A percentile compares a stretch with the other conserved stretches of the same genome.
Evolutionary conservation across 2,113 vertebrate species (phyloP).

Genomic region (Upupa epops): DNA sequence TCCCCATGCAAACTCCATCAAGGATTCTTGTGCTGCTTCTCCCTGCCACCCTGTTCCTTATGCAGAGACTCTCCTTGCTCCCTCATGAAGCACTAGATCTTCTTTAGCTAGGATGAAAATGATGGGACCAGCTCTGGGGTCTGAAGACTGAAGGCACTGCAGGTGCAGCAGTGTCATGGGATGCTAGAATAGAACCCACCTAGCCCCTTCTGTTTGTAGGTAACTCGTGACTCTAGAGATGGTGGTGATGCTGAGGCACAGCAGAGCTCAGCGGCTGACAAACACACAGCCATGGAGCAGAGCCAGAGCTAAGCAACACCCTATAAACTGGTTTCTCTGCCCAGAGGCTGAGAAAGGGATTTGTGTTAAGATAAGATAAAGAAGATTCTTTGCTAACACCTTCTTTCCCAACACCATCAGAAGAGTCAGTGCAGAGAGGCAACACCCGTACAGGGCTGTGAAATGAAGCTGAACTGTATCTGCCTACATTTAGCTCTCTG

Average conservation of each 20-base stretch:
- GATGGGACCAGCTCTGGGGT: neutral
- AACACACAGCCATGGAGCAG: neutral
- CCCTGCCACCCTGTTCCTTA: neutral
- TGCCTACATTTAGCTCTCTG: accelerated
- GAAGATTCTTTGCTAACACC: neutral
- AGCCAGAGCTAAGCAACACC: accelerated
- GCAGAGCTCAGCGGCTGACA: neutral
- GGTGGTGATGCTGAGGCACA: accelerated
- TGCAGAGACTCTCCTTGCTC: accelerated
- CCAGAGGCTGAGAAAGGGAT: neutral
- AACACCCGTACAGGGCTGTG: accelerated
- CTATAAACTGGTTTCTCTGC: neutral
- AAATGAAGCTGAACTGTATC: accelerated
- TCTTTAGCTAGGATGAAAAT: neutral
- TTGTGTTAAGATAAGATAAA: neutral
- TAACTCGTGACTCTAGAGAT: no score
- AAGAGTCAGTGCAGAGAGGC: neutral
- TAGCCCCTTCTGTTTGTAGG: accelerated
- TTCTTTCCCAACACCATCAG: neutral
- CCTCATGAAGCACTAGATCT: accelerated
- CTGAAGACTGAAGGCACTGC: neutral
- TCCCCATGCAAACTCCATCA: accelerated
- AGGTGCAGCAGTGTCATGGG: accelerated
- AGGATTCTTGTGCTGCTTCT: neutral
- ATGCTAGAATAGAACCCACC: neutral